These are phyloP conservation scores for Rhopilema esculentum DNA, from an alignment of 30 jellyfish, hydroid and myxozoan species.

Conservation along the genomic window DNA sequence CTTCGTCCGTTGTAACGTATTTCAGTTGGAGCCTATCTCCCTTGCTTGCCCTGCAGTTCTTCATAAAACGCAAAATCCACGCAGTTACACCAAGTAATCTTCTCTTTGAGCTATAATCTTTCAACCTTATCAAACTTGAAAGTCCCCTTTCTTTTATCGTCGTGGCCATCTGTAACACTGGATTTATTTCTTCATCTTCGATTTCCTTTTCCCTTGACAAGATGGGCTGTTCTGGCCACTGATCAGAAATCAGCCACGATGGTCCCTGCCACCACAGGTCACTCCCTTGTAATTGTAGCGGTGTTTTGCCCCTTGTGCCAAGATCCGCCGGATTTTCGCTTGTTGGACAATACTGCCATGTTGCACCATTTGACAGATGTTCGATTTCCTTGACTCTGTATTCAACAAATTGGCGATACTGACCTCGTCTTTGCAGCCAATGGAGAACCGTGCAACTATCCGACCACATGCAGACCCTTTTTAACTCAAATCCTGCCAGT, in stretches of 20 bases:
- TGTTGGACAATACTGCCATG: conserved; percentile 58
- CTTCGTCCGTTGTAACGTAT: too few species aligned
- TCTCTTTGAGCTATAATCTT: too few species aligned
- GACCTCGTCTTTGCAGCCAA: conserved; percentile 33
- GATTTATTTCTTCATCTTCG: conserved; percentile 25
- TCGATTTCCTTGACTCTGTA: conserved; percentile 46
- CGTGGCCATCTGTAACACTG: neutral
- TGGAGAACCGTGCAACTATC: conserved; percentile 44
- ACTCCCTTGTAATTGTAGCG: conserved; percentile 6
- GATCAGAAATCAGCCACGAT: neutral
- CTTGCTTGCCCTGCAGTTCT: too few species aligned
- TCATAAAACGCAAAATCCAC: too few species aligned
- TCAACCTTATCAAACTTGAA: neutral
- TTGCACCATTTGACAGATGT: conserved; percentile 10
- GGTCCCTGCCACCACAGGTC: conserved; percentile 61
- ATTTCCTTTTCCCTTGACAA: conserved; percentile 7
- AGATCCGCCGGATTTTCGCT: conserved; percentile 63
- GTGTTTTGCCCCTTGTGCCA: conserved; percentile 55
- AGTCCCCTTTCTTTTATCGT: neutral
- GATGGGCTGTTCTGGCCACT: conserved; percentile 14
- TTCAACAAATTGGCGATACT: conserved; percentile 22
- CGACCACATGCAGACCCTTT: conserved; percentile 34
- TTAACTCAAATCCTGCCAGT: conserved; percentile 10
- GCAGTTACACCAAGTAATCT: too few species aligned
- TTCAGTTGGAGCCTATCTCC: too few species aligned